Evolutionary conservation across 2,888 invertebrate genomes (phyloP), one percentile per base, ranked within the genome.

Genomic region (Oeneis ivallda): DNA sequence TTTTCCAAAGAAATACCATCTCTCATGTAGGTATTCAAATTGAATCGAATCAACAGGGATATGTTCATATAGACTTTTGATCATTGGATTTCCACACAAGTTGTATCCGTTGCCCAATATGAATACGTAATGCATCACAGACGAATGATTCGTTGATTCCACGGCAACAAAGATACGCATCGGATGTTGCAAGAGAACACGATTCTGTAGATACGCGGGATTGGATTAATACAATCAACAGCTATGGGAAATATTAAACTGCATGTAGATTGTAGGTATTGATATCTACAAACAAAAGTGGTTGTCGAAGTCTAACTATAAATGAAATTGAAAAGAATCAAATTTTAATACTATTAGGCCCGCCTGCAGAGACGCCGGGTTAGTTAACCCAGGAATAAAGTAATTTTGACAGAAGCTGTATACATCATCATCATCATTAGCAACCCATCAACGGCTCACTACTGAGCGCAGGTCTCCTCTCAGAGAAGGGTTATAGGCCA

Each of bases 111-210:
- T 86, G 86, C 84, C 79, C 76, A 85, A 85, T 85, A 84, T 84
- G 86, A 85, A 86, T 85, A 83, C 81, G 79, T 87, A 87, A 87
- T 86, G 83, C 79, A 82, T 82, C 82, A 82, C 82, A 83, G 76
- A 78, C 78, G 79, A 85, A 77, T 81, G 85, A 83, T 85, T 83
- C 80, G 75, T 77, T 74, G 82, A 79, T 76, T 84, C 82, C 86
- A 87, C 85, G 83, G 81, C 83, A 83, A 85, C 84, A 82, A 81
- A 89, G 89, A 89, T 89, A 85, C 81, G 84, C 86, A 88, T 89
- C 88, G 79, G 76, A 82, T 85, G 84, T 88, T 85, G 86, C 85
- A 60, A 65, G 54, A 68, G 65, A 68, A 65, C 82, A 80, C 83
- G 79, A 81, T 80, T 79, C 81, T 80, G 68, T 59, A 81, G 84